Conservation (phyloP, 2,797 vertebrate species). For the Ibycter americanus region DNA sequence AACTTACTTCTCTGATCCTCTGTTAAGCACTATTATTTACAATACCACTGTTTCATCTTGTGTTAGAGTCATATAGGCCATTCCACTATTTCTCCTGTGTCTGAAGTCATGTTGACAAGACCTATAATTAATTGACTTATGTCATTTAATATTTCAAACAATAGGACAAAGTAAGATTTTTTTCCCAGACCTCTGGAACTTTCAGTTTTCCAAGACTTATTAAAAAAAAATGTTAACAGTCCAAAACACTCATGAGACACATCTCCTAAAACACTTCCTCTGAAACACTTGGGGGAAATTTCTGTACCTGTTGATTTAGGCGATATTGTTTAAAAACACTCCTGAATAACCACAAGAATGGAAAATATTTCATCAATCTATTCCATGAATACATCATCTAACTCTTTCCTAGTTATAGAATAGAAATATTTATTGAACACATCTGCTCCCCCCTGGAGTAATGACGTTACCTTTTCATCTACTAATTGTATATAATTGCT, state of each 20-base stretch:
- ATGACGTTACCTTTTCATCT: neutral
- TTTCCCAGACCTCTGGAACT: neutral
- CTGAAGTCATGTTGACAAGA: neutral
- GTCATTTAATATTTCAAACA: neutral
- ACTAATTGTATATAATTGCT: neutral
- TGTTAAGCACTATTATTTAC: neutral
- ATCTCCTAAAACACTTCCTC: neutral
- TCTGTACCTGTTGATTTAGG: neutral
- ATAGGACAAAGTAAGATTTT: neutral
- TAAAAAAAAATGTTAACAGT: neutral
- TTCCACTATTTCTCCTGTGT: neutral
- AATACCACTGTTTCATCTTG: neutral
- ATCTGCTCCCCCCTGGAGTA: neutral
- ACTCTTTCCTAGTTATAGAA: neutral
- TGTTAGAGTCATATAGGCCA: neutral
- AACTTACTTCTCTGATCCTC: neutral
- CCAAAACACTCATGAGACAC: neutral
- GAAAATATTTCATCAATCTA: neutral
- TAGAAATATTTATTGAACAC: neutral
- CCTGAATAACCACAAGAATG: neutral
- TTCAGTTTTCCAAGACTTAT: neutral
- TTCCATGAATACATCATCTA: neutral
- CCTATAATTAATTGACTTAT: neutral
- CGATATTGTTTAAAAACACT: neutral
- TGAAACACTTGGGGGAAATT: neutral